phyloP scores from a whole-genome alignment of 2,888 invertebrate genomes.

The Diabrotica balteata region DNA sequence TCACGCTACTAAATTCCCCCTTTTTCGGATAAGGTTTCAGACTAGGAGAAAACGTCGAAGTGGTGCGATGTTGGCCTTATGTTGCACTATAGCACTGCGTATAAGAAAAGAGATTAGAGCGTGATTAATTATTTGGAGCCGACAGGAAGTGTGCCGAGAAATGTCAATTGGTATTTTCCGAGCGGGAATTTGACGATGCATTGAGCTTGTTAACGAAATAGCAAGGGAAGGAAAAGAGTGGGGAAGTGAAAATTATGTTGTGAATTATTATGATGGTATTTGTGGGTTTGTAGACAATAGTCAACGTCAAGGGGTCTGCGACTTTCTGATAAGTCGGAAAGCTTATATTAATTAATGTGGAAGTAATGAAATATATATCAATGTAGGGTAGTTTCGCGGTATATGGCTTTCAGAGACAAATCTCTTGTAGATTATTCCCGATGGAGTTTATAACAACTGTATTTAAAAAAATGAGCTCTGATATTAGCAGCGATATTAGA shows the following conservation, averaged over 20 bases:
- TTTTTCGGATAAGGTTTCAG: not conserved
- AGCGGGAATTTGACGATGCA: constrained; percentile 6
- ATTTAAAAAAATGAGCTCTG: no score
- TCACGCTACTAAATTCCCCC: not conserved
- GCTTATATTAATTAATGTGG: no score
- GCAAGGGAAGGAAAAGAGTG: not conserved
- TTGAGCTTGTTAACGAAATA: constrained; percentile 1
- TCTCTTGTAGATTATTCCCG: no score
- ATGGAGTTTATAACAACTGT: no score
- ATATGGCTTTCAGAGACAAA: no score
- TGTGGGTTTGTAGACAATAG: not conserved
- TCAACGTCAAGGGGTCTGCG: no score
- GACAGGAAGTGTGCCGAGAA: constrained; percentile 21
- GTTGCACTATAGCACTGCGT: constrained; percentile 24
- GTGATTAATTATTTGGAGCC: constrained; percentile 37
- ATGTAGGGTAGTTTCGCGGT: no score
- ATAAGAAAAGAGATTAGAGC: constrained; percentile 41
- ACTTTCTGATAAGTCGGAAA: no score
- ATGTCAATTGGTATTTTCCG: constrained; percentile 28
- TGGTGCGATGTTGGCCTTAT: constrained; percentile 19
- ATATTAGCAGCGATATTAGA: no score
- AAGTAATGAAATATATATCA: no score
- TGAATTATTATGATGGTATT: not conserved
- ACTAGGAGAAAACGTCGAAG: not conserved
- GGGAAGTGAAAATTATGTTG: constrained; percentile 7